These are phyloP conservation scores for Isoperla grammatica DNA, from an alignment of 2,888 invertebrate species.

Conservation along the genomic window DNA sequence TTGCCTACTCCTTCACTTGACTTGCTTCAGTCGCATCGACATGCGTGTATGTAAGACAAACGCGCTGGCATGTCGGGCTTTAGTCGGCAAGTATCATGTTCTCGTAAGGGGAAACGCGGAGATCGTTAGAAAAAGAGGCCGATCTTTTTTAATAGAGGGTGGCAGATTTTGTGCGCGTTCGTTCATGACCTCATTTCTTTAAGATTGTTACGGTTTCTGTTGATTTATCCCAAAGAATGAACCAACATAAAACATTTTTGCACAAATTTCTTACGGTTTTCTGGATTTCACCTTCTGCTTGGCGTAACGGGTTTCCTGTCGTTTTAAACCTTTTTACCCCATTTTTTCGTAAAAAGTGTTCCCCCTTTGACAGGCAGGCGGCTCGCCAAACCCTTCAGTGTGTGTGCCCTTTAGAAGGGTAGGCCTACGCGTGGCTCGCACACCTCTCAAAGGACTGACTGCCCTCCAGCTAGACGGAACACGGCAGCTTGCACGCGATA, in stretches of 20 bases:
- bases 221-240: conserved; percentile 15
- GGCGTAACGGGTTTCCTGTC: conserved; percentile 24
- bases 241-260: conserved; percentile 21
- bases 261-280: conserved; percentile 7
- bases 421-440: conserved; percentile 18
- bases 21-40: too few species aligned
- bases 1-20: too few species aligned
- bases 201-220: conserved; percentile 15
- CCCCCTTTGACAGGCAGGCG: conserved; percentile 11
- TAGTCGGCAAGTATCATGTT: too few species aligned
- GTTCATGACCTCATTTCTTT: conserved; percentile 7
- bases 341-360: conserved; percentile 15
- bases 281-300: conserved; percentile 21
- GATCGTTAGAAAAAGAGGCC: not conserved
- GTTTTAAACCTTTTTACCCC: conserved; percentile 21
- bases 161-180: not conserved
- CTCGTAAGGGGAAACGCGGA: not conserved
- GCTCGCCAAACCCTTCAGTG: conserved; percentile 14
- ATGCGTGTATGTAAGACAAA: too few species aligned
- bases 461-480: conserved; percentile 2
- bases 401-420: conserved; percentile 18
- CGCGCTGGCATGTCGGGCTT: too few species aligned
- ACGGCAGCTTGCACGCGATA: conserved; percentile 20
- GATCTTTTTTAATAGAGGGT: conserved; percentile 4
- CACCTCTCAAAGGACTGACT: not conserved